Base-by-base conservation (phyloP, 2,888 invertebrate genomes). In the Deilephila elpenor region DNA sequence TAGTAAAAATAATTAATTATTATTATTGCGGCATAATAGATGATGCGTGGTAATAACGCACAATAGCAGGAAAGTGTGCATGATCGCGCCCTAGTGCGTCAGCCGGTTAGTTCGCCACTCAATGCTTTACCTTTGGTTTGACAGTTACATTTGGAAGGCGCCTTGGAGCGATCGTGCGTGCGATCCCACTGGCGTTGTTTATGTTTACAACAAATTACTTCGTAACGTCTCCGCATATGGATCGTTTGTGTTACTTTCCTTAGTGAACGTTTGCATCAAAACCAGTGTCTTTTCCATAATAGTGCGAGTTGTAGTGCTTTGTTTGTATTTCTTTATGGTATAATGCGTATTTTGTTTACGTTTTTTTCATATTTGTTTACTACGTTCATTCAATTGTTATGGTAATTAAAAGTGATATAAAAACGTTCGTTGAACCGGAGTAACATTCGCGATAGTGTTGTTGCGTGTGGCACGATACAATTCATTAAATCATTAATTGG, bases 141-240 rank as follows among this genome's bases (percentile, higher is more conserved):
- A 83, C 89, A 91, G 91, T 90, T 83, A 83, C 77, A 78, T 73
- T 72, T 79, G 75, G 82, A 78, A 76, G 75, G 75, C 78, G 86
- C 79, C 77, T 79, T 83, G 81, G 87, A 77, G 83, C 87, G 90
- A 87, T 88, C 91, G 91, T 90, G 87, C 86, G 86, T 83, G 78
- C 80, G 78, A 81, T 79, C 78, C 67, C 75, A 74, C 73, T 75
- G 73, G 72, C 74, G 67, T 67, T 56, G 53, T 56, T 20, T 56
- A 51, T 73, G 56, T 53, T 62, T 56, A 67, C 25, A 59, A 59
- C 34, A 76, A 72, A 75, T 75, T 70, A 70, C 70, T 75, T 76
- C 75, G 76, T 75, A 71, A 74, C 75, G 34, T 59, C 73, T 67
- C 75, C 74, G 75, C 72, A 74, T 71, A 60, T 71, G 37, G 34